A percentile compares a stretch with the other conserved stretches of the same genome.
These are phyloP conservation scores for Astur gentilis DNA, from an alignment of 2,113 vertebrate species.

Conservation along the genomic window DNA sequence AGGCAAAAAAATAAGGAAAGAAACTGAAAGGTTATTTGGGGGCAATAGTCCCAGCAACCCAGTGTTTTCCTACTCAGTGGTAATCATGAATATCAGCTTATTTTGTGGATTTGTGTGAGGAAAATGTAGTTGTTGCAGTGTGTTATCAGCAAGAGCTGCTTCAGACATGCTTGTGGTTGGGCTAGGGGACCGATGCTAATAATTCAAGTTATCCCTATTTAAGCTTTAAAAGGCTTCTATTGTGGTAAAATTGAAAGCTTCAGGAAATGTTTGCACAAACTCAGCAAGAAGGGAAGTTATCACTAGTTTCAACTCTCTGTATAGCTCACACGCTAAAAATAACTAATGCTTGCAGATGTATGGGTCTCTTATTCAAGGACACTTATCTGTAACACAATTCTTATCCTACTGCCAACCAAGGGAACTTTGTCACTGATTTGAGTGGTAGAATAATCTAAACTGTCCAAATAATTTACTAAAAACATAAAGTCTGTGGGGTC, in stretches of 20 bases:
- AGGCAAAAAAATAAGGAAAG: background rate
- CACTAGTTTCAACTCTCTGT: background rate
- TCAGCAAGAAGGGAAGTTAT: constrained; percentile 28
- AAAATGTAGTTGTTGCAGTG: background rate
- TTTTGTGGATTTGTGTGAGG: background rate
- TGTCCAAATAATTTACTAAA: background rate
- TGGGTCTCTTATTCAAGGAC: background rate
- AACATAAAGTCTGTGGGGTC: background rate
- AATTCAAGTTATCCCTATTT: constrained; percentile 52
- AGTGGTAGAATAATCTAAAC: background rate
- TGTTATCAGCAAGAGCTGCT: constrained; percentile 43
- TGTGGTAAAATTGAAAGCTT: constrained; percentile 47
- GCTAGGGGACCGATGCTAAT: constrained; percentile 1
- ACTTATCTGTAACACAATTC: background rate
- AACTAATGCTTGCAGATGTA: background rate
- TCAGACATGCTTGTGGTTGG: constrained; percentile 54
- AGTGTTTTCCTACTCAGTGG: background rate
- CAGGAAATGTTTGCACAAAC: constrained; percentile 46
- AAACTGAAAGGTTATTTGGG: background rate
- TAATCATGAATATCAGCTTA: background rate
- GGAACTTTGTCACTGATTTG: background rate
- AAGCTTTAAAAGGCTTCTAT: constrained; percentile 35
- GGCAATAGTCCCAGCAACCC: background rate
- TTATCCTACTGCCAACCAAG: background rate
- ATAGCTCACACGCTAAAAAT: background rate